A percentile compares a stretch with the other conserved stretches of the same genome.
phyloP scores from a whole-genome alignment of 2,113 vertebrate genomes.

The Poeciliopsis retropinna region DNA sequence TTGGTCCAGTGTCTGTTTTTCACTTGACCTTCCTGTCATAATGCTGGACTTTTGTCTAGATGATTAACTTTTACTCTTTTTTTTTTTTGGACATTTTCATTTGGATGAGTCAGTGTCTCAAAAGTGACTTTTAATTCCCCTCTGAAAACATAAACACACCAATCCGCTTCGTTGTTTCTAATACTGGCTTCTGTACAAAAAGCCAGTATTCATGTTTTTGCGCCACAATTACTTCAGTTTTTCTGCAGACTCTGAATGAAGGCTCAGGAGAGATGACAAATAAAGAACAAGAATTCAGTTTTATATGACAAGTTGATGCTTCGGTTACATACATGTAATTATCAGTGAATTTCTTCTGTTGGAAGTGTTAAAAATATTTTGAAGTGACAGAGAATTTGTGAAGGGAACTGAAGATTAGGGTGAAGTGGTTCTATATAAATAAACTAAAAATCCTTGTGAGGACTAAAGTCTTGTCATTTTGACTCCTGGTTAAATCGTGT shows the following conservation, averaged over 20 bases:
- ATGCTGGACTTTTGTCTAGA: constrained; percentile 20
- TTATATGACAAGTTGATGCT: too few species aligned
- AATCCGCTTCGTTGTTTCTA: neutral
- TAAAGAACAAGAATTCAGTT: too few species aligned
- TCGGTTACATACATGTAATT: too few species aligned
- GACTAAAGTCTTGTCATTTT: neutral
- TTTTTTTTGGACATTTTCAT: constrained; percentile 28
- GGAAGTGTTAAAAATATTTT: too few species aligned
- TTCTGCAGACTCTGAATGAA: too few species aligned
- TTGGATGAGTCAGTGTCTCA: constrained; percentile 58
- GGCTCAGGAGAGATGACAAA: too few species aligned
- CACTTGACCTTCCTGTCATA: constrained; percentile 21
- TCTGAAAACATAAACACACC: neutral
- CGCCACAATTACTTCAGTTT: too few species aligned
- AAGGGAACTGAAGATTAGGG: neutral
- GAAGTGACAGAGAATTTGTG: neutral
- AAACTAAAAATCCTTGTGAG: neutral
- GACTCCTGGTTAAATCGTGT: neutral
- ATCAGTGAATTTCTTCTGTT: too few species aligned
- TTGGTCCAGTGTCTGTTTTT: constrained; percentile 46
- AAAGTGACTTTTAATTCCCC: constrained; percentile 5
- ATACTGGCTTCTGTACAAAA: too few species aligned
- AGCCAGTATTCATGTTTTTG: too few species aligned
- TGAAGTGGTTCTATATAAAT: neutral
- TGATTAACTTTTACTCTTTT: constrained; percentile 45